phyloP scores from a whole-genome alignment of 2,797 vertebrate species.

The Sebastes dallii region DNA sequence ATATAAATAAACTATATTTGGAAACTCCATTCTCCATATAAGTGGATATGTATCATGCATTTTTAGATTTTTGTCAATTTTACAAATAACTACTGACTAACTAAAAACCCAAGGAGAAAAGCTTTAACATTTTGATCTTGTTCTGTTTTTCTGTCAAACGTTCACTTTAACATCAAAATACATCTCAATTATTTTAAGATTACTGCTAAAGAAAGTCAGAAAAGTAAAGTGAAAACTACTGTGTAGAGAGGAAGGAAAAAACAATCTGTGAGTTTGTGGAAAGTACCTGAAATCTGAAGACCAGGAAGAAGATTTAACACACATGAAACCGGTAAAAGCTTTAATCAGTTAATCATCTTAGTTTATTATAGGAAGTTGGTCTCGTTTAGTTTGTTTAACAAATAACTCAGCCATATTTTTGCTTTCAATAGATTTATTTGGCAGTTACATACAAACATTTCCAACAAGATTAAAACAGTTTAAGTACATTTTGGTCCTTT shows the following conservation, averaged over 20 bases:
- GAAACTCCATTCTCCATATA: background rate
- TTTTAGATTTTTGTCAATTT: background rate
- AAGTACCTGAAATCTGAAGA: background rate
- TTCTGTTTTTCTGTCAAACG: background rate
- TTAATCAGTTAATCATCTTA: background rate
- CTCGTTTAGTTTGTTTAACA: background rate
- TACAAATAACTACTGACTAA: background rate
- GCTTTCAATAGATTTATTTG: background rate
- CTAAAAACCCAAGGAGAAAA: background rate
- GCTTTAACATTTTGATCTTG: background rate
- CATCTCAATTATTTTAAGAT: background rate
- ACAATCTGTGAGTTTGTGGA: background rate
- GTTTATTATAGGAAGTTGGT: background rate
- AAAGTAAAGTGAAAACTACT: background rate
- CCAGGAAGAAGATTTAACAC: background rate
- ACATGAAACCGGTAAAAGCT: background rate
- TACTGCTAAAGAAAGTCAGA: background rate
- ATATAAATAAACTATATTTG: too few species aligned
- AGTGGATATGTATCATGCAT: rapidly evolving
- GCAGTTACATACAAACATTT: slow-evolving; percentile 1
- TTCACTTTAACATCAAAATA: background rate
- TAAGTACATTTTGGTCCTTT: slow-evolving; percentile 2
- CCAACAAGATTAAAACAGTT: background rate
- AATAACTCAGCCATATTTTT: background rate
- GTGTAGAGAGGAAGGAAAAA: background rate